Evolutionary conservation across 2,888 invertebrate genomes (phyloP).

Genomic region (Volucella inanis): DNA sequence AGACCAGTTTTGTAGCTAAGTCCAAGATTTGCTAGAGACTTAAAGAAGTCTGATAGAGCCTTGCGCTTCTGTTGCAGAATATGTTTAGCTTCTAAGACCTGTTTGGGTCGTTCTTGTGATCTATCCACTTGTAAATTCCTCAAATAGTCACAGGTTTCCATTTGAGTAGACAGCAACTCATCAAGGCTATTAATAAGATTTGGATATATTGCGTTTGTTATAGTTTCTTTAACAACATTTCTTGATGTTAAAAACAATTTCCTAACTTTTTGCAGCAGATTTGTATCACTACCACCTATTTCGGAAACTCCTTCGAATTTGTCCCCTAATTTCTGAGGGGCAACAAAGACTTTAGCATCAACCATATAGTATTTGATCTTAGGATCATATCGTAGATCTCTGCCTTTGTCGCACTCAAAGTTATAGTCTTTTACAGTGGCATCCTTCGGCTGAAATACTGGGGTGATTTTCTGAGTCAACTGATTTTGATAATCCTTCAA

Average conservation of each 20-base stretch:
- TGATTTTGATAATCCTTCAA: conserved; percentile 91
- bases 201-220: conserved; percentile 85
- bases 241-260: conserved; percentile 86
- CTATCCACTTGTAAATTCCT: conserved; percentile 83
- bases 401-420: conserved; percentile 79
- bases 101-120: conserved; percentile 86
- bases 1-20: conserved; percentile 92
- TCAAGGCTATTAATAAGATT: conserved; percentile 86
- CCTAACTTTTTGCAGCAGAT: conserved; percentile 78
- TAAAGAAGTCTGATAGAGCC: conserved; percentile 93
- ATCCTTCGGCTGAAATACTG: conserved; percentile 82
- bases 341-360: conserved; percentile 81
- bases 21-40: conserved; percentile 89
- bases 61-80: conserved; percentile 93
- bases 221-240: conserved; percentile 86
- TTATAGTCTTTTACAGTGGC: conserved; percentile 80
- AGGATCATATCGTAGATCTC: conserved; percentile 80
- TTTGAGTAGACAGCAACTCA: conserved; percentile 86
- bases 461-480: conserved; percentile 81
- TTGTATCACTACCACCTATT: conserved; percentile 16
- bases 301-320: conserved; percentile 72
- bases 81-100: conserved; percentile 90
- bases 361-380: conserved; percentile 79
- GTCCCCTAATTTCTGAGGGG: conserved; percentile 77
- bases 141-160: conserved; percentile 88